Conservation (phyloP, 1,140 invertebrate species). For the Drosophila albomicans region DNA sequence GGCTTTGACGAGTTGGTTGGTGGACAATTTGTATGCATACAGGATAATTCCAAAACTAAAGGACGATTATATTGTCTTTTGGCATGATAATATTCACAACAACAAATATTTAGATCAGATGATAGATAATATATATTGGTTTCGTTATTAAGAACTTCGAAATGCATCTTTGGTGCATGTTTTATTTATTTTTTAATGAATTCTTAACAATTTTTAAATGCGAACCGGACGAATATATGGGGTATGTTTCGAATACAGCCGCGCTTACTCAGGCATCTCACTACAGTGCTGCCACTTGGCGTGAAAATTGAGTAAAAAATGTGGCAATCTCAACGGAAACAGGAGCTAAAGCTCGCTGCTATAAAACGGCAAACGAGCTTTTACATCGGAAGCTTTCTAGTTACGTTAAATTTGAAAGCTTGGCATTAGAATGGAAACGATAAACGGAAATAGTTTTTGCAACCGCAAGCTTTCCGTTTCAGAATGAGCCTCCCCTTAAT, state of each 20-base stretch:
- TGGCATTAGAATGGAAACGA: not conserved
- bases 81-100: not conserved
- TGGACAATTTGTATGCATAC: not conserved
- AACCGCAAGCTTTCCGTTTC: not conserved
- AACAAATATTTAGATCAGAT: not conserved
- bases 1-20: no score
- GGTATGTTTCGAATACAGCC: not conserved
- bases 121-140: no score
- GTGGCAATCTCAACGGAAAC: not conserved
- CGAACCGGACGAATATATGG: no score
- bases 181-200: no score
- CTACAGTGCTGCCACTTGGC: conserved; percentile 18
- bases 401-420: not conserved
- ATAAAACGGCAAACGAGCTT: conserved; percentile 4
- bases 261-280: not conserved
- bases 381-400: not conserved
- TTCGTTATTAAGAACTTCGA: no score
- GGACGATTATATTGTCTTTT: not conserved
- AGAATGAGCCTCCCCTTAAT: not conserved
- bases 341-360: conserved; percentile 16
- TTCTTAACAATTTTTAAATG: no score
- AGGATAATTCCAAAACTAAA: not conserved
- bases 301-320: not conserved
- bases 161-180: no score
- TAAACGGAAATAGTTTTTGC: not conserved